Evolutionary conservation across 2,888 invertebrate species (phyloP), one percentile per base, ranked within the genome.

Genomic region (Lasioglossum oenotherae): DNA sequence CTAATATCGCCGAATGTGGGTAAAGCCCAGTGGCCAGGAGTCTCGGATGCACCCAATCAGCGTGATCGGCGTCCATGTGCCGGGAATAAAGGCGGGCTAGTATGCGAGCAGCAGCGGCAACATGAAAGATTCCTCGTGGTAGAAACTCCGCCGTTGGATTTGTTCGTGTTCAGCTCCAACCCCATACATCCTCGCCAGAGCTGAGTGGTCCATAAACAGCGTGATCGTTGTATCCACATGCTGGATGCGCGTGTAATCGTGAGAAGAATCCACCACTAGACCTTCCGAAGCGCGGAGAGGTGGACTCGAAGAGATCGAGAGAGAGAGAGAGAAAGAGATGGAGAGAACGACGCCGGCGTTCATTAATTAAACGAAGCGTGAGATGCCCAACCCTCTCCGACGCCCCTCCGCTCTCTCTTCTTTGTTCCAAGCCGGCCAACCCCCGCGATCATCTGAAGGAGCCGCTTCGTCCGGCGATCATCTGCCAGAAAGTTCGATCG

Each of bases 351-450:
- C 87, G 92, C 92, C 92, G 92, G 85, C 91, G 92, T 93, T 94
- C 93, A 93, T 95, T 94, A 94, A 94, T 94, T 93, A 94, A 94
- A 93, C 93, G 91, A 94, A 94, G 94, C 94, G 94, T 94, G 93
- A 94, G 94, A 94, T 94, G 93, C 93, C 92, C 93, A 91, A 91
- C 90, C 92, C 90, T 90, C 80, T 81, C 85, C 76, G 73, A 80
- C 71, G 79, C 74, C 57, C 77, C 82, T 78, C 80, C 78, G 77
- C 31, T 31, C 35, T 35, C 60, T 74, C 80, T 78, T 87, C 92
- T 92, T 92, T 92, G 90, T 90, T 89, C 89, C 83, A 83, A 78
- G 73, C 84, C 87, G 85, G 86, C 82, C 89, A 90, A 89, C 89
- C 88, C 89, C 88, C 82, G 74, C 67, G 89, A 89, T 92, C 90